phyloP scores from a whole-genome alignment of 2,797 vertebrate genomes.

The Coranthus polyacanthus region DNA sequence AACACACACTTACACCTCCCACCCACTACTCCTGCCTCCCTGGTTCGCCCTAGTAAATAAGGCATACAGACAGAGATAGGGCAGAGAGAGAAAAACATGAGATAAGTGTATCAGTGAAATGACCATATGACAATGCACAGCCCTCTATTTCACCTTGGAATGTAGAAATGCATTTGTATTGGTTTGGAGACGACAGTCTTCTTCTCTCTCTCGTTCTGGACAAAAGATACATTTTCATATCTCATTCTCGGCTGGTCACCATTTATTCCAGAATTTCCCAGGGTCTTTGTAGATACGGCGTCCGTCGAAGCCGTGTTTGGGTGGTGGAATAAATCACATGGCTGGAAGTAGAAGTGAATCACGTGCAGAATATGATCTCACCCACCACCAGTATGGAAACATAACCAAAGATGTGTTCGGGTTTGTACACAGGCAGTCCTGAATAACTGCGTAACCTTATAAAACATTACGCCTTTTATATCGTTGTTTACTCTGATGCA shows the following conservation, averaged over 20 bases:
- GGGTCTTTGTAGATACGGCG: conserved; percentile 64
- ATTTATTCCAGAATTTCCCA: conserved; percentile 64
- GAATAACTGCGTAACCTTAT: neutral
- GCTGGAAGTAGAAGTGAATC: conserved; percentile 39
- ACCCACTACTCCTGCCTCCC: conserved; percentile 45
- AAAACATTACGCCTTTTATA: conserved; percentile 36
- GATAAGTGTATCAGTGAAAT: conserved; percentile 76
- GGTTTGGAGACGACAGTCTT: conserved; percentile 27
- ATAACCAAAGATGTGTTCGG: conserved; percentile 36
- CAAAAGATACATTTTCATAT: conserved; percentile 73
- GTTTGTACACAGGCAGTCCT: conserved; percentile 15
- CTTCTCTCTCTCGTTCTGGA: conserved; percentile 1
- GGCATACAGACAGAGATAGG: conserved; percentile 68
- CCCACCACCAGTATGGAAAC: conserved; percentile 34
- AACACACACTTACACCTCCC: conserved; percentile 43
- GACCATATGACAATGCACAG: conserved; percentile 69
- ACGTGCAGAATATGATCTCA: conserved; percentile 49
- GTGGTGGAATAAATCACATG: conserved; percentile 71
- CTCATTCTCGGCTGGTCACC: conserved; percentile 64
- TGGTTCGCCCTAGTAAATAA: conserved; percentile 69
- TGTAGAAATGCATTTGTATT: conserved; percentile 51
- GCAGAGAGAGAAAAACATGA: conserved; percentile 61
- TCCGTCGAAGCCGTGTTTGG: conserved; percentile 44
- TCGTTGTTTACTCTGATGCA: conserved; percentile 28
- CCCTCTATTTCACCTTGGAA: conserved; percentile 74